phyloP scores from a whole-genome alignment of 2,797 vertebrate genomes.

The Muscicapa comitata region DNA sequence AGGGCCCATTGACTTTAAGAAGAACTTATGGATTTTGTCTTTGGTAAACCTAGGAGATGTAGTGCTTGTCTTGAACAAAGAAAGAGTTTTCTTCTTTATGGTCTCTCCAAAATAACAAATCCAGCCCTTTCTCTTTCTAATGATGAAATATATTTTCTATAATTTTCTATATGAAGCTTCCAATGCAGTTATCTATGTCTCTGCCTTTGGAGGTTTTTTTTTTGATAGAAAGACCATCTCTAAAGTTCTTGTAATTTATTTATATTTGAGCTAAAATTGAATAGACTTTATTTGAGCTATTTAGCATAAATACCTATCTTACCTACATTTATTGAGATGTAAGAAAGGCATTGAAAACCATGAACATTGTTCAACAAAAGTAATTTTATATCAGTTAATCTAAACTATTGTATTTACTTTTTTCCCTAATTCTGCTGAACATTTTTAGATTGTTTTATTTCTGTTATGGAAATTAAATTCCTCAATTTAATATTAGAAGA shows the following conservation, averaged over 20 bases:
- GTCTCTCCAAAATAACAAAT: background rate
- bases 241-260: background rate
- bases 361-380: background rate
- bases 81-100: background rate
- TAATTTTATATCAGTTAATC: too few relatives aligned
- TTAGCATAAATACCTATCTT: background rate
- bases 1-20: background rate
- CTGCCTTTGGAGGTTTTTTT: accelerated
- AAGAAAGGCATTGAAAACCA: background rate
- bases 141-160: background rate
- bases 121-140: background rate
- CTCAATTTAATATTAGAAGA: background rate
- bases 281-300: background rate
- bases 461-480: background rate
- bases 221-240: background rate
- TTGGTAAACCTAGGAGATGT: background rate
- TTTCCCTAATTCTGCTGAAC: background rate
- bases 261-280: background rate
- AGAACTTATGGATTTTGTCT: background rate
- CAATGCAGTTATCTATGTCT: background rate
- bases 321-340: background rate
- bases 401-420: background rate
- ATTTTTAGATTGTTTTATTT: background rate
- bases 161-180: background rate
- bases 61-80: background rate